Percentiles rank a stretch among this genome's conserved stretches.
Conservation (phyloP, 1,140 invertebrate species). For the Samia ricini region DNA sequence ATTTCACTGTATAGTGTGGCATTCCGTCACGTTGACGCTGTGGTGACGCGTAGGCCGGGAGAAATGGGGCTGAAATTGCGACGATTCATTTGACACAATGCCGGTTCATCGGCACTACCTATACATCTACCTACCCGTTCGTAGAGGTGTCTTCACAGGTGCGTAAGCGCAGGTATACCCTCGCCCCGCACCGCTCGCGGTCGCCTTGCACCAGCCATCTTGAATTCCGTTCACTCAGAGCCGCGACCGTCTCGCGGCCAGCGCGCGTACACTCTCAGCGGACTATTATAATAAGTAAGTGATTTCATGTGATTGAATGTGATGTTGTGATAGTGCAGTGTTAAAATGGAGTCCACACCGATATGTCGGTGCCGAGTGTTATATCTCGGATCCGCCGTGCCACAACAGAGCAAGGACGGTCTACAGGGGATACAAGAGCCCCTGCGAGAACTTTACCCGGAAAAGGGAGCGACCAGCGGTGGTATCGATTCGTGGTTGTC, state of each 20-base stretch:
- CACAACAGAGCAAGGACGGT: slow-evolving; percentile 98
- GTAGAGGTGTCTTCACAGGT: slow-evolving; percentile 66
- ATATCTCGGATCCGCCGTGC: slow-evolving; percentile 98
- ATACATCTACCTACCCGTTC: slow-evolving; percentile 24
- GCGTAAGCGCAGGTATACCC: slow-evolving; percentile 66
- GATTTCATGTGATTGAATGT: slow-evolving; percentile 59
- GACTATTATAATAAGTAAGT: slow-evolving; percentile 37
- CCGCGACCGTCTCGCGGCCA: slow-evolving; percentile 61
- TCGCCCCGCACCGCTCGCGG: slow-evolving; percentile 22
- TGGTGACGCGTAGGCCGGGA: slow-evolving; percentile 51
- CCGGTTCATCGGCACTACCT: slow-evolving; percentile 67
- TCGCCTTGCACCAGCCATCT: slow-evolving; percentile 54
- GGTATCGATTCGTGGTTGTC: slow-evolving; percentile 98
- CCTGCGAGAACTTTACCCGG: slow-evolving; percentile 96
- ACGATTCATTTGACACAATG: slow-evolving; percentile 72
- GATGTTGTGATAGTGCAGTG: slow-evolving; percentile 72
- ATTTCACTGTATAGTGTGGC: slow-evolving; percentile 62
- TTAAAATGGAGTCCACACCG: slow-evolving; percentile 86
- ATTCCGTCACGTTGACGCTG: slow-evolving; percentile 63
- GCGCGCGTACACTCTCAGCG: slow-evolving; percentile 44
- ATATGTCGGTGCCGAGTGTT: slow-evolving; percentile 98
- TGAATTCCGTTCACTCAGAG: slow-evolving; percentile 74
- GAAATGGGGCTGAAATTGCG: slow-evolving; percentile 73
- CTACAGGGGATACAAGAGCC: slow-evolving; percentile 98
- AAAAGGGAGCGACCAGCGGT: slow-evolving; percentile 90